Conservation (phyloP, 2,113 vertebrate genomes). For the Machaerirhynchus nigripectus region DNA sequence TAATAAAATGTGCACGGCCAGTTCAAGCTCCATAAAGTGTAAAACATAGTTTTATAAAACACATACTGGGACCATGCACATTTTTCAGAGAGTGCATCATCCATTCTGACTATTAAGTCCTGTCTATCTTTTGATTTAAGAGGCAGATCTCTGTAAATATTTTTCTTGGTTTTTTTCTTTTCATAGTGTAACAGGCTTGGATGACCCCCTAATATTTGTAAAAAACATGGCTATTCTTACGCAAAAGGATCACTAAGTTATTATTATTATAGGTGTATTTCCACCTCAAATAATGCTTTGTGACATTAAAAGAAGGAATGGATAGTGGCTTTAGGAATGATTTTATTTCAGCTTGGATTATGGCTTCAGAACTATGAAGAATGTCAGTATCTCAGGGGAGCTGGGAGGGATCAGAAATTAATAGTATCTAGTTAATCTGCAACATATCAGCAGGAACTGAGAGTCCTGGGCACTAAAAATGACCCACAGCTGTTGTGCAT, state of each 20-base stretch:
- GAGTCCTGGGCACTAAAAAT: background rate
- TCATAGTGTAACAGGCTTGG: background rate
- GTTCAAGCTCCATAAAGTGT: conserved; percentile 54
- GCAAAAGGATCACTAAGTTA: background rate
- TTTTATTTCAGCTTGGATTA: background rate
- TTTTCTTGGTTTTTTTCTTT: background rate
- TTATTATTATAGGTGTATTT: background rate
- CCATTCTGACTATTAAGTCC: background rate
- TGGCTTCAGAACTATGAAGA: background rate
- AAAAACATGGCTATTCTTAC: background rate
- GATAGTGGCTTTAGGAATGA: background rate
- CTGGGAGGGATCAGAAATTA: background rate
- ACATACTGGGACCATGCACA: background rate
- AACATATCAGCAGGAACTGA: background rate
- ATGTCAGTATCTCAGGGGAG: background rate
- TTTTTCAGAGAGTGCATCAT: conserved; percentile 15
- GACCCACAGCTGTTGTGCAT: background rate
- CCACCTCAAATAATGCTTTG: background rate
- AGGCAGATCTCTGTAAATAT: background rate
- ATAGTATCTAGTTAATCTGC: background rate
- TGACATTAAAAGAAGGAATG: background rate
- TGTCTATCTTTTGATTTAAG: background rate
- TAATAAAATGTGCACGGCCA: conserved; percentile 44
- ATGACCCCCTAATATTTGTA: background rate
- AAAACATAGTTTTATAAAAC: conserved; percentile 38